Conservation (phyloP, 2,888 invertebrate genomes). For the Ethmia dodecea region DNA sequence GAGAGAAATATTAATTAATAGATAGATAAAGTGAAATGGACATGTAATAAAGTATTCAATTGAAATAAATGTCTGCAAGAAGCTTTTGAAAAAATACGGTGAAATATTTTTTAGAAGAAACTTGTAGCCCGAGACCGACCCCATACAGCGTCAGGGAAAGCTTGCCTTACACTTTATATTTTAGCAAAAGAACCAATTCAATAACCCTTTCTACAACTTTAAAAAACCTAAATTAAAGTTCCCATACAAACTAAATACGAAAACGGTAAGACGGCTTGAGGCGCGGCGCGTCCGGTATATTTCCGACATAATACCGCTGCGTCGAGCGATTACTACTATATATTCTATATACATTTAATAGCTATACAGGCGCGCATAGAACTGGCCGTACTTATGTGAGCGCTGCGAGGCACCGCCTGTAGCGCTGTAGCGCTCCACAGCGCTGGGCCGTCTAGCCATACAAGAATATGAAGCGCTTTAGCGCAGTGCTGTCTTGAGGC, state of each 20-base stretch:
- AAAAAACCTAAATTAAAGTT: constrained; percentile 69
- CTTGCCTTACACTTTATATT: constrained; percentile 61
- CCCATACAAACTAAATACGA: constrained; percentile 74
- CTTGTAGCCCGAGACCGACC: constrained; percentile 35
- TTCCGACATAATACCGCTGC: constrained; percentile 79
- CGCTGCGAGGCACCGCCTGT: constrained; percentile 51
- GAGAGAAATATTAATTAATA: too few species aligned
- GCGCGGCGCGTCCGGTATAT: constrained; percentile 74
- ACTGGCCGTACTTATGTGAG: constrained; percentile 79
- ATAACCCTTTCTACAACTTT: constrained; percentile 56
- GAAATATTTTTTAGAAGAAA: constrained; percentile 33
- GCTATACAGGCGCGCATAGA: constrained; percentile 79
- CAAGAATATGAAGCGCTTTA: constrained; percentile 47
- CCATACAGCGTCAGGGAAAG: constrained; percentile 63
- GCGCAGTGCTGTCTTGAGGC: constrained; percentile 51
- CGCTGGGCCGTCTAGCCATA: constrained; percentile 36
- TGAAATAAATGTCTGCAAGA: background rate
- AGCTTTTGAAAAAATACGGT: constrained; percentile 9
- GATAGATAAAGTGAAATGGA: too few species aligned
- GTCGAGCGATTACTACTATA: constrained; percentile 79
- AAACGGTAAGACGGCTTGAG: constrained; percentile 69
- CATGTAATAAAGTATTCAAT: too few species aligned
- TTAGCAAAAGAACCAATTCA: constrained; percentile 60
- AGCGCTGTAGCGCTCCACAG: constrained; percentile 59
- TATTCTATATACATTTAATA: constrained; percentile 79